Evolutionary conservation across 2,888 invertebrate genomes (phyloP).

Genomic region (Philonicus albiceps): DNA sequence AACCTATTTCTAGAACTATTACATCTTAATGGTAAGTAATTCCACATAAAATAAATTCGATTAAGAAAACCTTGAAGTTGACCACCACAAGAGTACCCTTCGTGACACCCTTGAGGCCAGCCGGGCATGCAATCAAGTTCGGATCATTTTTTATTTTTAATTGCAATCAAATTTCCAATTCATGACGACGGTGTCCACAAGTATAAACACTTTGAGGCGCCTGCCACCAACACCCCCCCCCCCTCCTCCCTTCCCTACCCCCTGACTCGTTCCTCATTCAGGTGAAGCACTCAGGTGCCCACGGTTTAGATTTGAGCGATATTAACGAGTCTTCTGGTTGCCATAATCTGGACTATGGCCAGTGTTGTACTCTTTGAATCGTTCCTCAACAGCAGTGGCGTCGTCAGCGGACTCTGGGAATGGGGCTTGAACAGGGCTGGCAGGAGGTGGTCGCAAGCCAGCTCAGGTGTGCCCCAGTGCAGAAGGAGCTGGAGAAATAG

Average conservation of each 20-base stretch:
- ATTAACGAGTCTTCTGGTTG: constrained; percentile 32
- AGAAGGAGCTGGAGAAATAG: constrained; percentile 31
- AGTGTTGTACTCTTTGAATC: background rate
- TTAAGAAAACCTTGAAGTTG: background rate
- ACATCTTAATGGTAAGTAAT: background rate
- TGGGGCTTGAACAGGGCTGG: background rate
- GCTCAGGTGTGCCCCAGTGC: background rate
- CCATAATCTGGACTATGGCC: background rate
- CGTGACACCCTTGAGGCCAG: background rate
- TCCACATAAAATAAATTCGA: background rate
- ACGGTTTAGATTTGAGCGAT: constrained; percentile 23
- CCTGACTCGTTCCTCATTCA: background rate
- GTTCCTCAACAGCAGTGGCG: background rate
- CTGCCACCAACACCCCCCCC: too few relatives aligned
- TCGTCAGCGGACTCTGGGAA: background rate
- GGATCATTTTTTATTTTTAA: constrained; percentile 27
- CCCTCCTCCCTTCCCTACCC: too few relatives aligned
- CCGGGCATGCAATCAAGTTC: constrained; percentile 2
- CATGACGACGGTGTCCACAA: constrained; percentile 6
- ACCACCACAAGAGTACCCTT: background rate
- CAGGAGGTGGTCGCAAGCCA: background rate
- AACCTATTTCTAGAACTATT: too few relatives aligned
- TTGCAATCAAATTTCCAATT: constrained; percentile 39
- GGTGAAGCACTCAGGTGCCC: background rate
- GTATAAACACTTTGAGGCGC: constrained; percentile 3